Evolutionary conservation across 2,113 vertebrate genomes (phyloP).

Genomic region (Ceratotherium simum): DNA sequence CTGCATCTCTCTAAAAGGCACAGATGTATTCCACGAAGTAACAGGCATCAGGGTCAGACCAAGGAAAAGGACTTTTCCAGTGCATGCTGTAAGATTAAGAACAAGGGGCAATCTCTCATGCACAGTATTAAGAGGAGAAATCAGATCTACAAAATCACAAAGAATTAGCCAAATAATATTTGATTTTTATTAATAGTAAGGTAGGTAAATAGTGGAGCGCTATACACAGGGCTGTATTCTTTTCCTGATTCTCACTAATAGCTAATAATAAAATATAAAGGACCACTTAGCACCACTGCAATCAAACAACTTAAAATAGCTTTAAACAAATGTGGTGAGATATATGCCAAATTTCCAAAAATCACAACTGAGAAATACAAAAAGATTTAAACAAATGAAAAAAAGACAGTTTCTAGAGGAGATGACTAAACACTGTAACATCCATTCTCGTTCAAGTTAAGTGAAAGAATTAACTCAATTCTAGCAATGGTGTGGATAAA

Average conservation of each 20-base stretch:
- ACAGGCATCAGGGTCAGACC: background rate
- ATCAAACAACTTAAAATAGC: background rate
- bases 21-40: background rate
- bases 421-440: background rate
- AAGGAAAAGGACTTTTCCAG: background rate
- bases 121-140: background rate
- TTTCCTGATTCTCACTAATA: background rate
- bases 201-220: background rate
- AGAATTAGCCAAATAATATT: background rate
- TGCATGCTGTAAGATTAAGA: background rate
- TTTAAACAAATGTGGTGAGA: background rate
- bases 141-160: background rate
- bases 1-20: background rate
- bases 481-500: background rate
- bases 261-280: background rate
- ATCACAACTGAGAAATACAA: background rate
- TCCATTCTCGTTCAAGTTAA: slow-evolving; percentile 17
- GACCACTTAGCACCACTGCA: background rate
- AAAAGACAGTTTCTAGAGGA: background rate
- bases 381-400: background rate
- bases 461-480: background rate
- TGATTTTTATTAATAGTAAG: background rate
- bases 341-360: background rate
- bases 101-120: background rate
- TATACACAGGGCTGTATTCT: background rate